These are phyloP conservation scores for Dreissena polymorpha DNA, from an alignment of 1,140 invertebrate species.

Conservation along the genomic window DNA sequence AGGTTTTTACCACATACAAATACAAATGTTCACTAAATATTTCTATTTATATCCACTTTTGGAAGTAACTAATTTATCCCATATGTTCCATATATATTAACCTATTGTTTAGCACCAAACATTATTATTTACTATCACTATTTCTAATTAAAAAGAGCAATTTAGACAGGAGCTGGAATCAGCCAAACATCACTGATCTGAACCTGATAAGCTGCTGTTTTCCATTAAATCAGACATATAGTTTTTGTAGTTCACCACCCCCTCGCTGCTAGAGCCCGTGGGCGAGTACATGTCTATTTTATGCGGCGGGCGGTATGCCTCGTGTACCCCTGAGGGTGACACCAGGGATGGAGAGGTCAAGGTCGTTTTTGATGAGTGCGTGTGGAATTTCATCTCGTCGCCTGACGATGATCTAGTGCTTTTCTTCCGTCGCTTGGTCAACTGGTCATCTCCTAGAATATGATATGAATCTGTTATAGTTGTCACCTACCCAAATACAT, in stretches of 20 bases:
- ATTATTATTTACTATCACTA: no score
- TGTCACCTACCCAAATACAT: neutral
- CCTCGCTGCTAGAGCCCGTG: constrained; percentile 11
- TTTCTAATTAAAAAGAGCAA: no score
- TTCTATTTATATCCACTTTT: no score
- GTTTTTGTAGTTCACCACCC: constrained; percentile 6
- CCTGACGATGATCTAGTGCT: neutral
- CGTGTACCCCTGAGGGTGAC: neutral
- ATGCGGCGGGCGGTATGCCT: constrained; percentile 33
- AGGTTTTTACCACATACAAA: no score
- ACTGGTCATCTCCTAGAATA: constrained; percentile 67
- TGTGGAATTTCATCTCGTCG: neutral
- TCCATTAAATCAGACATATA: constrained; percentile 40
- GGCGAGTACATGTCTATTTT: constrained; percentile 34
- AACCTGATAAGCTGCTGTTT: no score
- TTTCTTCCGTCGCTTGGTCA: constrained; percentile 65
- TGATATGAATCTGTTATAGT: constrained; percentile 1
- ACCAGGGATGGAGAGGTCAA: neutral
- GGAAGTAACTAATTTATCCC: no score
- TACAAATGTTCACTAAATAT: no score
- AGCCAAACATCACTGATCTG: no score
- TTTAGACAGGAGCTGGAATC: no score
- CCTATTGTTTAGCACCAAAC: no score
- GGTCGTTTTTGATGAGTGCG: neutral
- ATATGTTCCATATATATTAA: no score